Conservation (phyloP, 2,113 vertebrate species). For the Pseudolaguvia tuberculata region DNA sequence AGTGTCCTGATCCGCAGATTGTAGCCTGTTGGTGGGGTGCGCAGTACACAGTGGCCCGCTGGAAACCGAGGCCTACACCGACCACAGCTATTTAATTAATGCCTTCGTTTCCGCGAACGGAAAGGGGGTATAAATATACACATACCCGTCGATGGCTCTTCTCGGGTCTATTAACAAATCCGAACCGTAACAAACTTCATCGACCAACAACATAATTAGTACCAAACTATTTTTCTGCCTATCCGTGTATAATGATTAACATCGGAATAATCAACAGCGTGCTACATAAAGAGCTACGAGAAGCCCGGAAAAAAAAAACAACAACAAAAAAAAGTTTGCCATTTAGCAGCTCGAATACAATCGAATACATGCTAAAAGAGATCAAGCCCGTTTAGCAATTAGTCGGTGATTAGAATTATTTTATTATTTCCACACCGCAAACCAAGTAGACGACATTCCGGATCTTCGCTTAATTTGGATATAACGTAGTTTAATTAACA, state of each 20-base stretch:
- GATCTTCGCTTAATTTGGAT: constrained; percentile 56
- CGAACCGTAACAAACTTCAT: constrained; percentile 49
- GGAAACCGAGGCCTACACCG: constrained; percentile 71
- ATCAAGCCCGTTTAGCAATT: constrained; percentile 40
- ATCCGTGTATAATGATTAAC: constrained; percentile 58
- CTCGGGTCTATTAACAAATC: constrained; percentile 50
- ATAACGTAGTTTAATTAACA: constrained; percentile 69
- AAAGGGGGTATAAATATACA: constrained; percentile 55
- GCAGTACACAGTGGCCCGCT: constrained; percentile 62
- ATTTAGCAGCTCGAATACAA: constrained; percentile 62
- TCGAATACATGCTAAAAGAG: constrained; percentile 51
- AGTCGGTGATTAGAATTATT: constrained; percentile 50
- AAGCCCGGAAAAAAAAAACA: constrained; percentile 46
- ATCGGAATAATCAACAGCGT: constrained; percentile 53
- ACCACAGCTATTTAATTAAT: constrained; percentile 74
- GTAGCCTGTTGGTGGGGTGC: constrained; percentile 61
- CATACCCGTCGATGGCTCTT: constrained; percentile 24
- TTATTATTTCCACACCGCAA: background rate
- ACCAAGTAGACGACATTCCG: constrained; percentile 49
- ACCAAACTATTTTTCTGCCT: constrained; percentile 54
- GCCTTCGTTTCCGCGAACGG: constrained; percentile 69
- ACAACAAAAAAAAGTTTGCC: constrained; percentile 69
- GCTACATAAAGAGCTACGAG: constrained; percentile 60
- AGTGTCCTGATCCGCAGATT: constrained; percentile 59
- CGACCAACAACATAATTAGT: constrained; percentile 56